A percentile compares a stretch with the other conserved stretches of the same genome.
Evolutionary conservation across 2,113 vertebrate genomes (phyloP).

Genomic region (Oenanthe oenanthe): DNA sequence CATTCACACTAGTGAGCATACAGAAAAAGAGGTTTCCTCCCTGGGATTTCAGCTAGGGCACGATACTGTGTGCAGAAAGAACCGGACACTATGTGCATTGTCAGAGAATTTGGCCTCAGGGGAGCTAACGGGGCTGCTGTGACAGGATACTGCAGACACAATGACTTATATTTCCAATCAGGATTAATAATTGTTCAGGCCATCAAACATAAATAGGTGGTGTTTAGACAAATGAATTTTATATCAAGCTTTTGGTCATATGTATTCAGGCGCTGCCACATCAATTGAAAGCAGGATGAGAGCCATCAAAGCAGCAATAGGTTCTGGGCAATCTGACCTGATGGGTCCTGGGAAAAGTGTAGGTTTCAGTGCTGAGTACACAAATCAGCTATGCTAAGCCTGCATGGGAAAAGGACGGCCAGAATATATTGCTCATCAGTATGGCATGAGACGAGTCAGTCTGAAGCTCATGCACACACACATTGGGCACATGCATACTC

Average conservation of each 20-base stretch:
- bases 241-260: conserved; percentile 42
- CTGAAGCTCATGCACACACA: background rate
- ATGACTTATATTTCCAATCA: conserved; percentile 65
- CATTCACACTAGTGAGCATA: conserved; percentile 53
- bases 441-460: conserved; percentile 20
- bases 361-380: conserved; percentile 51
- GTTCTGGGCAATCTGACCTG: conserved; percentile 34
- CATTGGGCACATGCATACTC: background rate
- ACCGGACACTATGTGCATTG: conserved; percentile 36
- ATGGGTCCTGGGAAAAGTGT: conserved; percentile 60
- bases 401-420: conserved; percentile 30
- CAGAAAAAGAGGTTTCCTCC: conserved; percentile 51
- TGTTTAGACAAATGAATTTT: conserved; percentile 58
- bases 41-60: conserved; percentile 22
- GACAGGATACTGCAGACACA: conserved; percentile 50
- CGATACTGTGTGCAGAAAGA: background rate
- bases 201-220: conserved; percentile 59
- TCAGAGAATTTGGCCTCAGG: conserved; percentile 57
- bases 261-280: background rate
- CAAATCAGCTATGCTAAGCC: conserved; percentile 42
- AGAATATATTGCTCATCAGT: conserved; percentile 44
- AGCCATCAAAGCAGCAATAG: conserved; percentile 46
- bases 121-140: conserved; percentile 22
- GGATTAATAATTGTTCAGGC: conserved; percentile 58
- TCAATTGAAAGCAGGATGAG: conserved; percentile 51